Evolutionary conservation across 2,797 vertebrate genomes (phyloP).

Genomic region (Peromyscus attwateri): DNA sequence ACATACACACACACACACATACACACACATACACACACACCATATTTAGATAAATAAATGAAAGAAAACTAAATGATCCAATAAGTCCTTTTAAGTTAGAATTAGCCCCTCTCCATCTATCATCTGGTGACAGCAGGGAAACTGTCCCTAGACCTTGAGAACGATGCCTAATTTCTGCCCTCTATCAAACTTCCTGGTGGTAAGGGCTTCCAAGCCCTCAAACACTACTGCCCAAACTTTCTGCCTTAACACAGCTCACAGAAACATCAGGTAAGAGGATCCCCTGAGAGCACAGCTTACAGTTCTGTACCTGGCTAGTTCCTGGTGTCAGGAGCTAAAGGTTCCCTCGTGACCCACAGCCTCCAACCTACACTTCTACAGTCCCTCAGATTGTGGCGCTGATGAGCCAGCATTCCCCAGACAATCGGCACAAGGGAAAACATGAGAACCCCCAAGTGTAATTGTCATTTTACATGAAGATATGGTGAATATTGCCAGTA

Average conservation of each 20-base stretch:
- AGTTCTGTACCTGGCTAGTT: neutral
- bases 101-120: neutral
- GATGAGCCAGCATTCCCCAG: neutral
- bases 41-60: neutral
- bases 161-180: neutral
- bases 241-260: neutral
- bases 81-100: neutral
- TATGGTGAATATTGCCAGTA: no score
- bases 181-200: neutral
- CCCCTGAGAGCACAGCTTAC: neutral
- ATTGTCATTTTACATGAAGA: neutral
- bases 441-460: no score
- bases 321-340: neutral
- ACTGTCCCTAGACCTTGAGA: neutral
- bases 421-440: fast-evolving
- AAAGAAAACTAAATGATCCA: neutral
- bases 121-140: neutral
- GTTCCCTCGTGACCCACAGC: neutral
- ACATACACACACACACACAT: neutral
- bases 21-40: neutral
- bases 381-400: neutral
- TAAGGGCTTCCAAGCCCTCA: neutral
- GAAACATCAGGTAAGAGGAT: neutral
- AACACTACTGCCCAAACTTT: neutral
- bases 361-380: neutral